Conservation (phyloP, 2,797 vertebrate species). For the Trachurus trachurus region DNA sequence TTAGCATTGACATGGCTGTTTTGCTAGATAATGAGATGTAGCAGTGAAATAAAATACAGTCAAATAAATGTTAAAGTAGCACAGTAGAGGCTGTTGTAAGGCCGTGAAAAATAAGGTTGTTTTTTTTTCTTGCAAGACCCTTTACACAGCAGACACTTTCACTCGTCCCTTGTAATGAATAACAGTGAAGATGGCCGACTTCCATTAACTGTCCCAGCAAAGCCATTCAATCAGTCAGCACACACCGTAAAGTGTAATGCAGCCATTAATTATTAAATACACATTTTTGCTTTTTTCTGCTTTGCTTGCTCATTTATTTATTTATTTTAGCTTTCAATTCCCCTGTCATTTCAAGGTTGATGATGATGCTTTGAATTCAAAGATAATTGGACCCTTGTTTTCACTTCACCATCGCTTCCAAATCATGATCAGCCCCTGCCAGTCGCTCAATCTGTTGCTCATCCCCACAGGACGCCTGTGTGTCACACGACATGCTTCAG, state of each 20-base stretch:
- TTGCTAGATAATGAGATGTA: too few species aligned
- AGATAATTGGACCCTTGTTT: slow-evolving; percentile 1
- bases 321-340: slow-evolving; percentile 13
- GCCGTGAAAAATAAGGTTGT: neutral
- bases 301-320: neutral
- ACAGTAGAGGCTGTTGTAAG: neutral
- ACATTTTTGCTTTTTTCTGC: neutral
- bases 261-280: neutral
- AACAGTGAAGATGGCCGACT: neutral
- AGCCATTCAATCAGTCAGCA: neutral
- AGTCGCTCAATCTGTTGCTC: slow-evolving; percentile 19
- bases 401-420: slow-evolving; percentile 4
- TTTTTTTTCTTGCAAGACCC: neutral
- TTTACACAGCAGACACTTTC: too few species aligned
- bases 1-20: too few species aligned
- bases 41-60: too few species aligned
- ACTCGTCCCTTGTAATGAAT: neutral
- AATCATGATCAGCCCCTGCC: slow-evolving; percentile 10
- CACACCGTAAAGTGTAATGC: neutral
- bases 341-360: neutral
- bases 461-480: neutral
- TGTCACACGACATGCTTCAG: slow-evolving; percentile 5
- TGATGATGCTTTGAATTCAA: neutral
- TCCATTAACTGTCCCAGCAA: neutral
- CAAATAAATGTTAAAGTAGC: too few species aligned